A percentile compares a stretch with the other conserved stretches of the same genome.
Conservation (phyloP, 2,113 vertebrate genomes). For the Scopus umbretta region DNA sequence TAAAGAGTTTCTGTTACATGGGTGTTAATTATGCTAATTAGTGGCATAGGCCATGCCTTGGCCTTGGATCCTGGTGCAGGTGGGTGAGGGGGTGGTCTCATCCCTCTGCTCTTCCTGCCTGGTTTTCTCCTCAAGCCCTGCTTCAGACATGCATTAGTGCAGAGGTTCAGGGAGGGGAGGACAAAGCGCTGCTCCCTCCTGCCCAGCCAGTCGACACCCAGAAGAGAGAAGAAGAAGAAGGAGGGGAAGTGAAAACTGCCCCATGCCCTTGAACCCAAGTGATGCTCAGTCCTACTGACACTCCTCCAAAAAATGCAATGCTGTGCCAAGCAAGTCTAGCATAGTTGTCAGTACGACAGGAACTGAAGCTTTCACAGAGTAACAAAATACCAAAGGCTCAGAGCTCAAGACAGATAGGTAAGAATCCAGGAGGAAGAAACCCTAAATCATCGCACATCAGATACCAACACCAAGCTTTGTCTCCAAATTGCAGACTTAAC, state of each 20-base stretch:
- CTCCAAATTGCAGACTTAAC: background rate
- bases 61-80: background rate
- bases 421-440: background rate
- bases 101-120: background rate
- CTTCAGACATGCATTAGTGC: background rate
- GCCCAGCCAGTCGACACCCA: background rate
- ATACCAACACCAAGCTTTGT: background rate
- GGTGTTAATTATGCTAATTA: background rate
- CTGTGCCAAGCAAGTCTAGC: background rate
- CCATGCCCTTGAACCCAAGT: background rate
- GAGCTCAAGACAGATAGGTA: background rate
- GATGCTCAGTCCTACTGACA: background rate
- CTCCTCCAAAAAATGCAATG: background rate
- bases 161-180: background rate
- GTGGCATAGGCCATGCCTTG: background rate
- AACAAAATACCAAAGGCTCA: background rate
- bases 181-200: background rate
- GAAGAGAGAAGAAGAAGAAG: background rate
- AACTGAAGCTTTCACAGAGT: background rate
- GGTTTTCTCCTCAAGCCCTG: background rate
- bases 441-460: background rate
- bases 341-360: fast-evolving
- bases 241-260: background rate
- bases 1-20: background rate
- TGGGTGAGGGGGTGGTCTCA: background rate